phyloP scores from a whole-genome alignment of 2,797 vertebrate species.

The Danio jaintianensis region DNA sequence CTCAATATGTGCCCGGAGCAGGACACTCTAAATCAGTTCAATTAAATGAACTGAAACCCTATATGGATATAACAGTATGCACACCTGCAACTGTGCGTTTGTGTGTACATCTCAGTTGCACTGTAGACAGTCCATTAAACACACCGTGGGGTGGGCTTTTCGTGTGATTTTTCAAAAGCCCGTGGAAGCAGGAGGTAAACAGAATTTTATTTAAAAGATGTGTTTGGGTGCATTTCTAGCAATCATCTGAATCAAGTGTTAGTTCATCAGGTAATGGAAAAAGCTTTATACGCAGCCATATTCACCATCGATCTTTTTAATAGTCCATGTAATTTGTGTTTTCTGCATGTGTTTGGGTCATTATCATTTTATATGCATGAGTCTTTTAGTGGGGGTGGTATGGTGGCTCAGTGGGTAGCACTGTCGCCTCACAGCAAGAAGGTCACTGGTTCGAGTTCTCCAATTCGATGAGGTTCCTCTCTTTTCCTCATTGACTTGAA shows the following conservation, averaged over 20 bases:
- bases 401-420: too few relatives aligned
- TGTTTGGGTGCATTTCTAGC: background rate
- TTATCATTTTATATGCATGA: conserved; percentile 5
- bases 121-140: background rate
- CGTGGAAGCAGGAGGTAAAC: background rate
- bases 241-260: background rate
- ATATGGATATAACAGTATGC: conserved; percentile 2
- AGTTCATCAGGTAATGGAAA: background rate
- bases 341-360: background rate
- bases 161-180: background rate
- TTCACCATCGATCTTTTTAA: background rate
- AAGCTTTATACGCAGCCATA: background rate
- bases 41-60: conserved; percentile 8
- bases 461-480: too few relatives aligned
- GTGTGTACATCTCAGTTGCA: background rate
- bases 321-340: background rate
- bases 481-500: too few relatives aligned
- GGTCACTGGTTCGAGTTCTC: too few relatives aligned
- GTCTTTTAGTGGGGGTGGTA: background rate
- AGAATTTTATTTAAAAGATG: background rate
- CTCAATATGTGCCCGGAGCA: conserved; percentile 22
- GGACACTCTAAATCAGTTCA: conserved; percentile 26
- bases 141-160: background rate
- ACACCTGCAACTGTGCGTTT: conserved; percentile 21
- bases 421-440: too few relatives aligned